phyloP scores from a whole-genome alignment of 2,888 invertebrate genomes.

The Stictocephala bisonia region DNA sequence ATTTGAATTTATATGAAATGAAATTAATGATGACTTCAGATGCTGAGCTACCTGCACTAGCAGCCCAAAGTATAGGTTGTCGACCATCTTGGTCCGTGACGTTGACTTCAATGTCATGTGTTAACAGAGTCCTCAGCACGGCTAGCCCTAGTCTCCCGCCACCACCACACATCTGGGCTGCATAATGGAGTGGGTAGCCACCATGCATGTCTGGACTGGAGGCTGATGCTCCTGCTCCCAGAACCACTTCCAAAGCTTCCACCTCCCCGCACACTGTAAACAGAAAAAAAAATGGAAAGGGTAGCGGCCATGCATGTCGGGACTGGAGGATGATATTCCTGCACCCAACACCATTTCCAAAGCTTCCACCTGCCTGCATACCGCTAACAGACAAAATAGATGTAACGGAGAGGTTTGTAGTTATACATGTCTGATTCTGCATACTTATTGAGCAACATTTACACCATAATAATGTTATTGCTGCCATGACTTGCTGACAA shows the following conservation, averaged over 20 bases:
- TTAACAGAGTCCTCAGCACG: conserved; percentile 82
- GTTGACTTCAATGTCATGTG: conserved; percentile 82
- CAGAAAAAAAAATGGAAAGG: conserved; percentile 97
- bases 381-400: too few species aligned
- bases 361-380: conserved; percentile 93
- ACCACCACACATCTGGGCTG: conserved; percentile 96
- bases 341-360: conserved; percentile 85
- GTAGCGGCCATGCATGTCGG: conserved; percentile 94
- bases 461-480: too few species aligned
- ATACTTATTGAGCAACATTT: too few species aligned
- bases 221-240: conserved; percentile 88
- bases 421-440: conserved; percentile 96
- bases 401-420: conserved; percentile 95
- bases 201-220: conserved; percentile 93
- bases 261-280: conserved; percentile 91
- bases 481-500: too few species aligned
- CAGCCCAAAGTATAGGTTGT: conserved; percentile 96
- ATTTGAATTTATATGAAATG: too few species aligned
- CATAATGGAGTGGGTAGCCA: conserved; percentile 96
- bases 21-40: too few species aligned
- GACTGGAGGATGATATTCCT: conserved; percentile 87
- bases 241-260: conserved; percentile 85
- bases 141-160: conserved; percentile 75
- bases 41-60: conserved; percentile 79
- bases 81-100: conserved; percentile 92